Base-by-base conservation (phyloP, 2,113 vertebrate genomes). In the Merops nubicus region DNA sequence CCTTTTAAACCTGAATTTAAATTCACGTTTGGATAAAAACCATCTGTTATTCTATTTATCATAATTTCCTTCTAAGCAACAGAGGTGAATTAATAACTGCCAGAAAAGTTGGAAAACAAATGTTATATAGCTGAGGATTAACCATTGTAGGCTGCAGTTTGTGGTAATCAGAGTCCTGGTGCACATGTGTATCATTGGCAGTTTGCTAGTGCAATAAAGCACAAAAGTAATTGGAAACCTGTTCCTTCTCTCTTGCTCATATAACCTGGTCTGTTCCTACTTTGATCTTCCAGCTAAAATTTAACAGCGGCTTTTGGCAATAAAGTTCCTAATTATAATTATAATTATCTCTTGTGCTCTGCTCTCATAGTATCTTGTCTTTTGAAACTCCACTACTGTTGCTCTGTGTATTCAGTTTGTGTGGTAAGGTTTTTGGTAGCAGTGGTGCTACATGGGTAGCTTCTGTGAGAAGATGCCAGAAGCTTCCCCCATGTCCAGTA, bases 361-460 rank as follows among this genome's bases (percentile, higher is more conserved):
- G 8, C 13, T 65, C 6, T 69, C 28, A 15, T 9, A 73, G 3
- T 29, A 50, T 53, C 7, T 78, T 3, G 20, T 23, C 13, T 80
- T 83, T 62, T 11, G 21, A 77, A 64, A 43, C 2, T 4, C 9
- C 8, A 6, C 4, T 28, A 2, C 18, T 78, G 9, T 36, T 54
- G 4, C 9, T 80, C 23, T 74, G 14, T 43, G 15, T 48, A 8
- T 19, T 31, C 3, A 8, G 1, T 69, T 93, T 65, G 5, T 0
- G 0, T 33, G 13, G 15, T 21, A 70, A 74, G 3, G 17, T 59
- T 77, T 64, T 64, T 42, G 12, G 8, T 23, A 34, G 26, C 2
- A 3, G 4, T 1, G 23, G 0, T 8, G 8, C 3, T 43, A 19
- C 5, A 29, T 6, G 3, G 6, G 8, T 34, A 12, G 11, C 7